A percentile compares a stretch with the other conserved stretches of the same genome.
Conservation (phyloP, 2,888 invertebrate species). For the Dicycla oo region DNA sequence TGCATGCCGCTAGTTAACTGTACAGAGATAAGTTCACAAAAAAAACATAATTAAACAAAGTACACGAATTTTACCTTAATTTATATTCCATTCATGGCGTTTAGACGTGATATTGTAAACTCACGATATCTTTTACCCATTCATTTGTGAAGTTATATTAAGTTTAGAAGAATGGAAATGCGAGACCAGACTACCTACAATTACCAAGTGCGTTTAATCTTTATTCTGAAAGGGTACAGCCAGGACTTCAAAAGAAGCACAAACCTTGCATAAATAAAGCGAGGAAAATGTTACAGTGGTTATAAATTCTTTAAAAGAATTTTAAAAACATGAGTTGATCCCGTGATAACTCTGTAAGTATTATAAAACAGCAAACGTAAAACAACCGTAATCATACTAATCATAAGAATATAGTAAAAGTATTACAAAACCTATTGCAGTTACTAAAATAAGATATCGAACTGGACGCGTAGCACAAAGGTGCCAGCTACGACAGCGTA, state of each 20-base stretch:
- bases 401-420: neutral
- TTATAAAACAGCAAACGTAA: constrained; percentile 3
- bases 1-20: neutral
- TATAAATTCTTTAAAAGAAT: constrained; percentile 2
- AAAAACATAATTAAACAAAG: constrained; percentile 10
- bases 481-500: constrained; percentile 9
- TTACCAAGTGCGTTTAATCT: constrained; percentile 31
- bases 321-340: neutral
- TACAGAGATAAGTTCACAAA: constrained; percentile 5
- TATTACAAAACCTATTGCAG: constrained; percentile 4
- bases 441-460: neutral
- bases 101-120: constrained; percentile 7
- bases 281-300: constrained; percentile 5
- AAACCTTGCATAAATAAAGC: constrained; percentile 28
- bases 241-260: constrained; percentile 18
- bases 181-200: constrained; percentile 14
- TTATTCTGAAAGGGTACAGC: constrained; percentile 21
- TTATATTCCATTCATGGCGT: constrained; percentile 11
- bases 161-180: constrained; percentile 12
- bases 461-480: neutral
- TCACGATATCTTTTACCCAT: constrained; percentile 14
- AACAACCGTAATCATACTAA: neutral
- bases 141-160: constrained; percentile 29
- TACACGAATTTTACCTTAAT: constrained; percentile 8
- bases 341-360: neutral